Base-by-base conservation (phyloP, 1,140 invertebrate genomes). In the Drosophila miranda region DNA sequence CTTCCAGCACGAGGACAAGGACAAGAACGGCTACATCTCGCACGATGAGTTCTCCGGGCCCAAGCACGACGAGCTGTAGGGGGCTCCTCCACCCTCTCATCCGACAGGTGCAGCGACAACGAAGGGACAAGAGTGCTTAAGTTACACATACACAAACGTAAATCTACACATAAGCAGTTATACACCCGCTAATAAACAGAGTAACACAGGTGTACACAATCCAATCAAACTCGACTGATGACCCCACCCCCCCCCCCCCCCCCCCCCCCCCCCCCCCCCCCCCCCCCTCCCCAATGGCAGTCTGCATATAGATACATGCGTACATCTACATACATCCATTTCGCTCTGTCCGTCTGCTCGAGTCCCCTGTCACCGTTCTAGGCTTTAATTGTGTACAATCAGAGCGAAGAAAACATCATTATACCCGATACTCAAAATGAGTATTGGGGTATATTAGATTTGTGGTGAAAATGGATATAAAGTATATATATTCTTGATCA, bases 1-100 rank as follows among this genome's bases (percentile, higher is more conserved):
- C 73, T 99, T 99, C 94, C 96, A 98, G 90, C 97, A 99, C 90
- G 98, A 99, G 92, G 97, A 98, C 90, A 96, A 96, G 90, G 97
- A 98, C 91, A 97, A 97, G 91, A 98, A 98, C 89, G 98, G 98
- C 38, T 97, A 95, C 92, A 99, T 99, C 77, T 98, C 97, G 54
- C 96, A 97, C 91, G 96, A 97, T 28, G 98, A 99, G 91, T 30
- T 30, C 30, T 97, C 96, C 21, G 98, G 97, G 6, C 98, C 98
- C 14, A 99, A 99, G 91, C 98, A 99, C 92, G 98, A 99, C 91
- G 98, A 99, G 92, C 94, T 99, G 82, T 99, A 86, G 95, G 8
- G 5, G 23, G 23, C 23, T 26, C 23, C 23, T 26, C 23, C 23
- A 5, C 0, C 23, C 28, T 23, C 14, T 13, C n/a, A 48, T 30